Evolutionary conservation across 2,113 vertebrate species (phyloP).

Genomic region (Scomber colias): DNA sequence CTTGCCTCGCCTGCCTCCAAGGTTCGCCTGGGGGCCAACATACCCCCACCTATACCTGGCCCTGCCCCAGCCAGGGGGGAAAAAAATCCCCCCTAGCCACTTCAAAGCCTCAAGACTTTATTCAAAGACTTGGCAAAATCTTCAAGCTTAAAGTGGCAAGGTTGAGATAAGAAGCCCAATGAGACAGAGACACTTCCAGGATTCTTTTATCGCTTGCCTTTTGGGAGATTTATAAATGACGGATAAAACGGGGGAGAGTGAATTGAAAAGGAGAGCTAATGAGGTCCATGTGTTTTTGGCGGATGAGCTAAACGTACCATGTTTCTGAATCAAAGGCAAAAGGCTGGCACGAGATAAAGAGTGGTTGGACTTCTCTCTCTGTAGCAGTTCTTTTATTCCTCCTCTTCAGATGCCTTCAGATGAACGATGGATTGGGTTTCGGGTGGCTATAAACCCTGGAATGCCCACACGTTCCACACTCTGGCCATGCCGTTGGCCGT

Average conservation of each 20-base stretch:
- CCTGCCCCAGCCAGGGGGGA: conserved; percentile 2
- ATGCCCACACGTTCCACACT: conserved; percentile 47
- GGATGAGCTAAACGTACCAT: conserved; percentile 70
- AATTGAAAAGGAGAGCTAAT: conserved; percentile 67
- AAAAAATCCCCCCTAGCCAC: conserved; percentile 19
- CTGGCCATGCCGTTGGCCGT: conserved; percentile 18
- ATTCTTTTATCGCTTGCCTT: conserved; percentile 41
- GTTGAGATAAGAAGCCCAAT: conserved; percentile 44
- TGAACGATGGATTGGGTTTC: conserved; percentile 72
- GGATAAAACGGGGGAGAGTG: conserved; percentile 40
- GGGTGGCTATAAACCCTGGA: conserved; percentile 66
- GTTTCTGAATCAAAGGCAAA: conserved; percentile 72
- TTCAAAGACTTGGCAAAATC: conserved; percentile 52
- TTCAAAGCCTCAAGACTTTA: conserved; percentile 57
- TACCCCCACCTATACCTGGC: conserved; percentile 22
- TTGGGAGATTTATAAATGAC: conserved; percentile 62
- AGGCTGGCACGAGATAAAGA: conserved; percentile 82
- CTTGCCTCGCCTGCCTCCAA: conserved; percentile 20
- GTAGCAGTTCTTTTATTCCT: conserved; percentile 37
- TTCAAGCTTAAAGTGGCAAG: conserved; percentile 37
- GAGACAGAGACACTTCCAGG: conserved; percentile 46
- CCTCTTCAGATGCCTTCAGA: conserved; percentile 45
- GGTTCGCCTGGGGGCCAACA: conserved; percentile 24
- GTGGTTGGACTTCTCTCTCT: conserved; percentile 16
- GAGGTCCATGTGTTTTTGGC: conserved; percentile 67